These are phyloP conservation scores for Poecilobothrus nobilitatus DNA, from an alignment of 2,888 invertebrate species.

Conservation along the genomic window DNA sequence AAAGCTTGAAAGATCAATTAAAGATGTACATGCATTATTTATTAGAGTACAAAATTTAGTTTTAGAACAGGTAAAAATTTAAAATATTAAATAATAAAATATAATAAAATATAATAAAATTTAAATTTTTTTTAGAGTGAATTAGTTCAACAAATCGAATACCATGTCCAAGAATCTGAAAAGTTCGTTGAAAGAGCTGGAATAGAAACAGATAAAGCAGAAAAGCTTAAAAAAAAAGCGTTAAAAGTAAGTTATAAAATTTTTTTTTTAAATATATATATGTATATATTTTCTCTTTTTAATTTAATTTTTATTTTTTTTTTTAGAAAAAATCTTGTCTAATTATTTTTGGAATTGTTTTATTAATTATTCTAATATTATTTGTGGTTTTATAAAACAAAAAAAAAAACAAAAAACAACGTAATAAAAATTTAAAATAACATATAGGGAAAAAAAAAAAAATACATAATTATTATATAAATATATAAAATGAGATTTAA, in stretches of 20 bases:
- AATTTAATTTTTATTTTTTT: neutral
- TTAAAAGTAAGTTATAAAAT: conserved; percentile 29
- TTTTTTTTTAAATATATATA: conserved; percentile 3
- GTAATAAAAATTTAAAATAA: too few species aligned
- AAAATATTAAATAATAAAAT: neutral
- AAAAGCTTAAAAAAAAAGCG: conserved; percentile 27
- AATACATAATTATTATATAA: too few species aligned
- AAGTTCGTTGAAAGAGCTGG: conserved; percentile 39
- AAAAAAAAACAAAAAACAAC: conserved; percentile 7
- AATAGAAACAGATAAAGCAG: conserved; percentile 31
- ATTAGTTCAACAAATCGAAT: conserved; percentile 42
- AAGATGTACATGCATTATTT: conserved; percentile 43
- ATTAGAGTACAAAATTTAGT: conserved; percentile 42
- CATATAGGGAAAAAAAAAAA: too few species aligned
- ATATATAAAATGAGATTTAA: too few species aligned
- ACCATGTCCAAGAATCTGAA: conserved; percentile 41
- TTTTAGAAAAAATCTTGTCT: conserved; percentile 22
- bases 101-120: too few species aligned
- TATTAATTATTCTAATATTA: conserved; percentile 19
- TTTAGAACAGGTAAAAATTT: conserved; percentile 35
- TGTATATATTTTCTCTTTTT: neutral
- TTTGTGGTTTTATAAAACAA: conserved; percentile 15
- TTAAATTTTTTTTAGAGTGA: conserved; percentile 31
- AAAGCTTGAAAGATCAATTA: conserved; percentile 41
- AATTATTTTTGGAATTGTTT: conserved; percentile 16